Base-by-base conservation (phyloP, 2,888 invertebrate genomes). In the Campoplex nolae region DNA sequence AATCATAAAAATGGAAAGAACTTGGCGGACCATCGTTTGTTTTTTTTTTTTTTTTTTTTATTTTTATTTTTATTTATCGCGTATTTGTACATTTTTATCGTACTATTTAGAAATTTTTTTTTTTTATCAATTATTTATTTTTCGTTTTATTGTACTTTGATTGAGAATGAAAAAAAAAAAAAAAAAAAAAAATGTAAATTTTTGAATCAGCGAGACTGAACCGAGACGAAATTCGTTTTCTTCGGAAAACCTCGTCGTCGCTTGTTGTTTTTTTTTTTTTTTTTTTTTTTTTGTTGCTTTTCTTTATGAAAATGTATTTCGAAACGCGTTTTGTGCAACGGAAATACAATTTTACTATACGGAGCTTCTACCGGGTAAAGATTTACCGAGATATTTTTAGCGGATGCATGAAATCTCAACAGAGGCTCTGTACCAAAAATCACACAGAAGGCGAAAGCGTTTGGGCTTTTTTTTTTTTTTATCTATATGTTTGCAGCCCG, bases 401-500 rank as follows among this genome's bases (percentile, higher is more conserved):
- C 67, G 38, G 45, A 70, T 79, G 81, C 86, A 79, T 23, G 56
- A 86, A 86, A 85, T 75, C 67, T 82, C 76, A 51, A 73, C 77
- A 62, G 38, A 38, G 32, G 7, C 62, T 32, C 1, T 32, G 62
- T 62, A 62, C 62, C 16, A 62, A 16, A 62, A 58, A 28, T 48
- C 65, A 38, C 68, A 28, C 32, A 35, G 67, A 28, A 7, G 42
- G 32, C 42, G 45, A 45, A 2, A 56, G 65, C 42, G 38, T 4
- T 3, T 38, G 38, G 38, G 4, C 38, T 38, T 38, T 38, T 38
- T 16, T 23, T 38, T 56, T 51, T 23, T 23, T 23, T 23, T 23
- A n/a, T 23, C 23, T 23, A 74, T 62, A 73, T 51, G 76, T 78
- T 78, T 68, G 76, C 85, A 70, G 79, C 70, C 32, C 56, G 62